phyloP scores from a whole-genome alignment of 2,113 vertebrate genomes.

The Elachura formosa region DNA sequence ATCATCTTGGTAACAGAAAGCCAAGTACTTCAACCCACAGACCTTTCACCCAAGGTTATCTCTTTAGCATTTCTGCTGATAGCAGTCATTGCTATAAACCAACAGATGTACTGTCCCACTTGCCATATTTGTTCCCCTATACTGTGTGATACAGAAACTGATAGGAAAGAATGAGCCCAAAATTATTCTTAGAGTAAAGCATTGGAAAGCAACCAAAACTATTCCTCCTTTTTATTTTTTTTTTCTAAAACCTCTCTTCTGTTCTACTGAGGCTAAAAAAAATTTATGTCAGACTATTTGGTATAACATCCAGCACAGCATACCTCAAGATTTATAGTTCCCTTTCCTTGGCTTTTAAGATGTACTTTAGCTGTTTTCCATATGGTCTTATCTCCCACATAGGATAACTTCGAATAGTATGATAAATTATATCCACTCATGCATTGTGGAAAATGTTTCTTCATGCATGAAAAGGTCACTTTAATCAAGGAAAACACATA shows the following conservation, averaged over 20 bases:
- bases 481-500: background rate
- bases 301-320: background rate
- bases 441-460: background rate
- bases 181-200: background rate
- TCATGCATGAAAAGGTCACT: background rate
- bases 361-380: background rate
- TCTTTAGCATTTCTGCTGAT: background rate
- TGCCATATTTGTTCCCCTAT: background rate
- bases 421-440: background rate
- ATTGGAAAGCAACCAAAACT: background rate
- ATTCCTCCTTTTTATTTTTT: background rate
- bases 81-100: background rate
- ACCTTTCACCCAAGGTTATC: background rate
- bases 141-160: background rate
- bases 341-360: slow-evolving; percentile 10
- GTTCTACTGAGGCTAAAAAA: background rate
- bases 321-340: slow-evolving; percentile 28
- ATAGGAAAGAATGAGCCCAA: background rate
- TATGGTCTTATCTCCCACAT: slow-evolving; percentile 23
- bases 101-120: background rate
- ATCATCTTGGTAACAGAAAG: background rate
- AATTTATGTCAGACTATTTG: background rate
- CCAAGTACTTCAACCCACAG: background rate
- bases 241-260: background rate
- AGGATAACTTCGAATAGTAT: slow-evolving; percentile 18